Conservation (phyloP, 2,888 invertebrate genomes). For the Noctua comes region DNA sequence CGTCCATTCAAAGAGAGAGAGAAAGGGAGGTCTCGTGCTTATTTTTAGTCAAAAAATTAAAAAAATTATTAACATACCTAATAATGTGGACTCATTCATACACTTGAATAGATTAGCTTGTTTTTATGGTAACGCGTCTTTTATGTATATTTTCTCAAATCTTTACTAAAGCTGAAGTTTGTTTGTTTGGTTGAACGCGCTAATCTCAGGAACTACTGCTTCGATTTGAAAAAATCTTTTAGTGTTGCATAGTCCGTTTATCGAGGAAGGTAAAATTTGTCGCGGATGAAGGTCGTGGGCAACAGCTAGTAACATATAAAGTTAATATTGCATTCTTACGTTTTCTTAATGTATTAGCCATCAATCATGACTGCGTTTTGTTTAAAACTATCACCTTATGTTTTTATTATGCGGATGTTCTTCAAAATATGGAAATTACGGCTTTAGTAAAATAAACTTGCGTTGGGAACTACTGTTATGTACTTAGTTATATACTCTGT, state of each 20-base stretch:
- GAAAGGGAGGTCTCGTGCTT: too few species aligned
- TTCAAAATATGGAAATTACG: conserved; percentile 21
- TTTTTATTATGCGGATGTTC: not conserved
- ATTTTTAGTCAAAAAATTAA: too few species aligned
- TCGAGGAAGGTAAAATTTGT: too few species aligned
- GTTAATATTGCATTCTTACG: not conserved
- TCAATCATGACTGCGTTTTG: not conserved
- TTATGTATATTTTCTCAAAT: not conserved
- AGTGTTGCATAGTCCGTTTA: too few species aligned
- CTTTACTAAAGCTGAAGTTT: too few species aligned
- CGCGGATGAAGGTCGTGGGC: too few species aligned
- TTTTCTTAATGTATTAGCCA: not conserved
- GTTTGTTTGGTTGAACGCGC: too few species aligned
- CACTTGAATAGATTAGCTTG: not conserved
- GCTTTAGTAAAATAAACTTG: not conserved
- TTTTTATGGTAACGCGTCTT: not conserved
- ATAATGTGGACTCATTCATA: not conserved
- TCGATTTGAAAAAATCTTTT: too few species aligned
- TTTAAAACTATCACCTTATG: not conserved
- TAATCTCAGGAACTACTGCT: too few species aligned
- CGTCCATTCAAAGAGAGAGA: too few species aligned
- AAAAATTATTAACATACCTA: too few species aligned
- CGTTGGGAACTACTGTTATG: not conserved
- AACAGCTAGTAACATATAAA: not conserved
- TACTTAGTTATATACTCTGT: not conserved